phyloP scores from a whole-genome alignment of 2,888 invertebrate species.

The Drosophila barbarae region DNA sequence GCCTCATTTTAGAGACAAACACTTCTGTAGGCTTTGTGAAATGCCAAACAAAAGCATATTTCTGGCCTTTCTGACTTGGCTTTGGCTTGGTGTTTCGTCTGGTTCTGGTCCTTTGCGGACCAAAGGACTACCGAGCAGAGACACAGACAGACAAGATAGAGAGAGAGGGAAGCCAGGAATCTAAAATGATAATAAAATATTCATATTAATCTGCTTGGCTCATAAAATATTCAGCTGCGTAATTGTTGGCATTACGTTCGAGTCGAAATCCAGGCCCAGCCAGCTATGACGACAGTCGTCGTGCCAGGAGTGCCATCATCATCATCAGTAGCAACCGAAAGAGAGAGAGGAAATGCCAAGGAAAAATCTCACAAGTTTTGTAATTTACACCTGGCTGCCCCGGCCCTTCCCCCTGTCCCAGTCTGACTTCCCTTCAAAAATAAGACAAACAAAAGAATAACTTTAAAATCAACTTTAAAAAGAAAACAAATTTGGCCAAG shows the following conservation, averaged over 20 bases:
- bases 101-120: slow-evolving; percentile 4
- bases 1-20: not conserved
- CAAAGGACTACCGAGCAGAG: not conserved
- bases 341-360: slow-evolving; percentile 57
- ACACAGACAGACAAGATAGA: not conserved
- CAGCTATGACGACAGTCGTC: slow-evolving; percentile 43
- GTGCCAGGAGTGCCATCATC: slow-evolving; percentile 40
- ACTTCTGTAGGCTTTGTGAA: slow-evolving; percentile 21
- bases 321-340: slow-evolving; percentile 19
- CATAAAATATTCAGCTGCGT: slow-evolving; percentile 74
- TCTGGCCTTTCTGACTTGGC: slow-evolving; percentile 59
- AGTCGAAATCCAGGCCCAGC: slow-evolving; percentile 29
- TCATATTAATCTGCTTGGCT: slow-evolving; percentile 76
- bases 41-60: slow-evolving; percentile 68
- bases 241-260: slow-evolving; percentile 72
- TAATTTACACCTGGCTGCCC: slow-evolving; percentile 72
- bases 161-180: slow-evolving; percentile 60
- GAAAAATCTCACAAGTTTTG: slow-evolving; percentile 65
- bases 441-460: not conserved
- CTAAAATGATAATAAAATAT: slow-evolving; percentile 77
- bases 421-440: not conserved
- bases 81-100: slow-evolving; percentile 28
- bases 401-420: slow-evolving; percentile 18
- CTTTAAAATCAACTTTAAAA: slow-evolving; percentile 1
- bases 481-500: too few species aligned